A percentile compares a stretch with the other conserved stretches of the same genome.
Evolutionary conservation across 2,797 vertebrate genomes (phyloP).

Genomic region (Rhodeus uyekii): DNA sequence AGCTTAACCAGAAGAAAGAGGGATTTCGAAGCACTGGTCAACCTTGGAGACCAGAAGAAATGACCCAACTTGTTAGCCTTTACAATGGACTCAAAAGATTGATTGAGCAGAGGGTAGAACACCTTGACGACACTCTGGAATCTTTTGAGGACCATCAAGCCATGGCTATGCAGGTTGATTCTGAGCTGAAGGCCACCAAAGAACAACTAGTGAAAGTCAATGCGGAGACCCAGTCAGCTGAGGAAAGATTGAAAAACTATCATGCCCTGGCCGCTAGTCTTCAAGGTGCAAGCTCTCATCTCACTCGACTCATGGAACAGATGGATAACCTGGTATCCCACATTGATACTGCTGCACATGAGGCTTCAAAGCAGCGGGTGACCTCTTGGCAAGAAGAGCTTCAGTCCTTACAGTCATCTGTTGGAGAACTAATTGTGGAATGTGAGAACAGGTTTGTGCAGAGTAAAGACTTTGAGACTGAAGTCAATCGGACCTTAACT

Average conservation of each 20-base stretch:
- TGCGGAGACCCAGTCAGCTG: conserved; percentile 88
- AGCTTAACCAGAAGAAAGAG: conserved; percentile 92
- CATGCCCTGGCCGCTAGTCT: conserved; percentile 89
- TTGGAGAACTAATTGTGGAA: conserved; percentile 85
- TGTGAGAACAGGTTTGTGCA: conserved; percentile 93
- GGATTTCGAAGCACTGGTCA: conserved; percentile 90
- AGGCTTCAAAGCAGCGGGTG: conserved; percentile 81
- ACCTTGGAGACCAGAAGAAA: conserved; percentile 86
- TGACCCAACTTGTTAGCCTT: conserved; percentile 79
- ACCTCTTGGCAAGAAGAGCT: conserved; percentile 90
- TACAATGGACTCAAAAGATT: conserved; percentile 82
- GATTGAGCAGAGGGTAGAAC: conserved; percentile 77
- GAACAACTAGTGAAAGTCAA: conserved; percentile 82
- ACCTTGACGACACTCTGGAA: conserved; percentile 78
- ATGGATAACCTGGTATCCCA: conserved; percentile 86
- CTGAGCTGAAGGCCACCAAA: conserved; percentile 77
- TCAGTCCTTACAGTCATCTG: conserved; percentile 81
- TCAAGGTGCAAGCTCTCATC: conserved; percentile 84
- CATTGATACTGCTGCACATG: conserved; percentile 81
- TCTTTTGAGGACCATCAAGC: conserved; percentile 78
- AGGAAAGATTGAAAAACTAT: conserved; percentile 92
- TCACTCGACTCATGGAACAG: conserved; percentile 86
- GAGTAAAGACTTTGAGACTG: conserved; percentile 94
- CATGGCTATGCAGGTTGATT: conserved; percentile 76
- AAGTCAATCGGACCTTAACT: conserved; percentile 87